These are phyloP conservation scores for Urocynchramus pylzowi DNA, from an alignment of 2,113 vertebrate species.

Conservation along the genomic window DNA sequence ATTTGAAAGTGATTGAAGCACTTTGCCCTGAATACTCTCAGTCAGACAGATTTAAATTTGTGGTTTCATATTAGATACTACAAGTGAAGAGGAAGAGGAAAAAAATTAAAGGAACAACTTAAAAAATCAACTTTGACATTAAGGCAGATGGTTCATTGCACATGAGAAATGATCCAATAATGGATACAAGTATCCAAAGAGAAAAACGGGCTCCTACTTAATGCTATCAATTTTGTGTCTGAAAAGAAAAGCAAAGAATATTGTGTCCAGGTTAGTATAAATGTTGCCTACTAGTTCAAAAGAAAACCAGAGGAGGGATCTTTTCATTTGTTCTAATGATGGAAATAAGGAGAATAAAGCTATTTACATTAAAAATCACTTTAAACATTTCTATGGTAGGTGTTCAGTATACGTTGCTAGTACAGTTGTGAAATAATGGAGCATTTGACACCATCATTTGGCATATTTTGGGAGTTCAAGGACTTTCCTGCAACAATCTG, in stretches of 20 bases:
- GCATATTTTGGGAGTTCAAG: neutral
- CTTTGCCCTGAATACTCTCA: conserved; percentile 10
- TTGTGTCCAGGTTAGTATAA: neutral
- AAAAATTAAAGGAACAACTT: conserved; percentile 38
- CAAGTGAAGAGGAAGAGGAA: conserved; percentile 17
- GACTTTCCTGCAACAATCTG: neutral
- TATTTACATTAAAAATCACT: neutral
- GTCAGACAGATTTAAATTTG: conserved; percentile 41
- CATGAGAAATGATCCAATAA: conserved; percentile 44
- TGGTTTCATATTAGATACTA: conserved; percentile 10
- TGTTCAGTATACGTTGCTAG: neutral
- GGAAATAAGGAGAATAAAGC: neutral
- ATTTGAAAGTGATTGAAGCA: conserved; percentile 45
- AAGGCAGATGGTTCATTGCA: neutral
- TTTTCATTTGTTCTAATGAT: neutral
- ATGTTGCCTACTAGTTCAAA: neutral
- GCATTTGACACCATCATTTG: neutral
- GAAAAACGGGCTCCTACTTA: conserved; percentile 20
- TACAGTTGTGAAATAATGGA: neutral
- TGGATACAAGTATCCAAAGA: conserved; percentile 9
- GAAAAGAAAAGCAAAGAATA: conserved; percentile 16
- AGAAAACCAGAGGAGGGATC: neutral
- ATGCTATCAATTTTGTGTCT: conserved; percentile 5
- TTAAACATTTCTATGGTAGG: neutral
- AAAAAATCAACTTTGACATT: conserved; percentile 37